phyloP scores from a whole-genome alignment of 2,797 vertebrate genomes.

The Dallia pectoralis region DNA sequence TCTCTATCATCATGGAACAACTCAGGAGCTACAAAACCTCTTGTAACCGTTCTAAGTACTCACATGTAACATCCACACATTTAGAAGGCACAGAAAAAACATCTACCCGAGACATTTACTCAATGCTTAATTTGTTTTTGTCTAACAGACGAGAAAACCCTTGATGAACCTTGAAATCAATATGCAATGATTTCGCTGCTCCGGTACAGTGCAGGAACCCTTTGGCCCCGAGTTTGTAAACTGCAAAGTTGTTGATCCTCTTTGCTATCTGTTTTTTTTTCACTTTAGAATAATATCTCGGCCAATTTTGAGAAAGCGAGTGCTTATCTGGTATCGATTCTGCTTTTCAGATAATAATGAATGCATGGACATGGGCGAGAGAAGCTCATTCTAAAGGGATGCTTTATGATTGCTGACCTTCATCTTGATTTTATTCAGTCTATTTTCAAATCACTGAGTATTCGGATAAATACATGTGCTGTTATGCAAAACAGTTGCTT shows the following conservation, averaged over 20 bases:
- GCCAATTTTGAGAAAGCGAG: background rate
- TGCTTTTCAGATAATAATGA: background rate
- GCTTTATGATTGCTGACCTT: background rate
- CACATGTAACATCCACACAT: background rate
- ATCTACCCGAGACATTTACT: background rate
- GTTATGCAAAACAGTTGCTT: background rate
- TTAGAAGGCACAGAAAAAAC: background rate
- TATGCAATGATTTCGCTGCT: background rate
- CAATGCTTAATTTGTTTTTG: background rate
- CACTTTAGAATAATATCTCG: slow-evolving; percentile 9
- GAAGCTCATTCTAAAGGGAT: background rate
- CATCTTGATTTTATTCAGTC: slow-evolving; percentile 3
- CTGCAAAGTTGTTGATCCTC: slow-evolving; percentile 27
- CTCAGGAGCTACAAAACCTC: background rate
- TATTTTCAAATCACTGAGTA: background rate
- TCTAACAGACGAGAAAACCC: slow-evolving; percentile 43
- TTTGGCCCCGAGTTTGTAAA: background rate
- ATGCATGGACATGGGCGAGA: background rate
- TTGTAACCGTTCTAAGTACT: slow-evolving; percentile 10
- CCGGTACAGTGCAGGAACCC: slow-evolving; percentile 8
- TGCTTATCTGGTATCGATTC: background rate
- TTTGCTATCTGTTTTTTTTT: slow-evolving; percentile 23
- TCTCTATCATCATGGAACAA: background rate
- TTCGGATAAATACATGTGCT: background rate
- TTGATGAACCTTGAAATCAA: background rate